Base-by-base conservation (phyloP, 2,797 vertebrate genomes). In the Luscinia luscinia region DNA sequence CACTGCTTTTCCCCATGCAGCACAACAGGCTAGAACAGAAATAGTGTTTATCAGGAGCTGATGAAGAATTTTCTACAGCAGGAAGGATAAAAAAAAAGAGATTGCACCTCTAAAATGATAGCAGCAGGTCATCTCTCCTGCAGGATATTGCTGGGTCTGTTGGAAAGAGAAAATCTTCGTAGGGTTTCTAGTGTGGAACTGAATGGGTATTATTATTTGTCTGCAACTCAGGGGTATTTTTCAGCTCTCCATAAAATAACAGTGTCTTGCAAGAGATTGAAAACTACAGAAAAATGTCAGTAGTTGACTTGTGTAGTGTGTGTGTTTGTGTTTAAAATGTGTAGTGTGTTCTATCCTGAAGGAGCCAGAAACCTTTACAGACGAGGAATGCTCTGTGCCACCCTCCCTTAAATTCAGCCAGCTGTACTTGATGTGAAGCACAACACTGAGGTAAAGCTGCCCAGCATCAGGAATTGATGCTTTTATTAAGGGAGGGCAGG, bases 191-290 rank as follows among this genome's bases (percentile, higher is more conserved):
- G 57, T 67, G 40, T 55, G 87, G 80, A 45, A 41, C 67, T 68
- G 91, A 95, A 85, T 90, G 43, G 63, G 59, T 94, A 72, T 96
- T 91, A 94, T 90, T 94, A 94, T 82, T 93, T 91, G 74, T 70
- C 49, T 93, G 78, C 80, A 73, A 70, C 87, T 93, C 70, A 67
- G 0, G n/a, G 45, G 54, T 95, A 74, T 90, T 95, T 96, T 94
- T 93, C 22, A 6, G 12, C 87, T 91, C 90, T 84, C 75, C 78
- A 69, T 86, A 91, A 96, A 96, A 94, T 93, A 86, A 87, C 77
- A 82, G 90, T 87, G 70, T 83, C 93, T 93, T 84, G 49, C 46
- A 90, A 85, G 85, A 85, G 77, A 89, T 22, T 66, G 91, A 84
- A 79, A 96, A 75, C 70, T 68, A 57, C 38, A 59, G 63, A 15